These are phyloP conservation scores for Musca vetustissima DNA, from an alignment of 1,140 invertebrate species.

Conservation along the genomic window DNA sequence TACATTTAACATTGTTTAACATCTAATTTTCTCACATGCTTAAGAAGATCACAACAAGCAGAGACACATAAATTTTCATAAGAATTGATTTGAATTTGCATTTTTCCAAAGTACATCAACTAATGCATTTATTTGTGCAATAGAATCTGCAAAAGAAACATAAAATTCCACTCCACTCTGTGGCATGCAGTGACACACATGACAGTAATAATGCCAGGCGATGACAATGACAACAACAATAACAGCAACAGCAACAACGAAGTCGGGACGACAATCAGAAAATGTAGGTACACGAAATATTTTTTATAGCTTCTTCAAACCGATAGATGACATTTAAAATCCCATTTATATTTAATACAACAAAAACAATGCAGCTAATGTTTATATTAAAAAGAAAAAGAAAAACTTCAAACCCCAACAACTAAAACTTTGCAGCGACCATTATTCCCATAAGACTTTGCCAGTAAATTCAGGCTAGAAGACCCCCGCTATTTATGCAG, in stretches of 20 bases:
- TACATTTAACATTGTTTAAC: background rate
- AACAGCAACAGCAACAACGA: background rate
- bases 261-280: background rate
- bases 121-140: no score
- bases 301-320: conserved; percentile 17
- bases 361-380: background rate
- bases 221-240: background rate
- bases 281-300: conserved; percentile 11
- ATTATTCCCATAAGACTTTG: background rate
- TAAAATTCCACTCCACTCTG: no score
- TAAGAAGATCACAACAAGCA: no score
- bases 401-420: background rate
- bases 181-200: no score
- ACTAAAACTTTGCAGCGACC: background rate
- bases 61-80: no score
- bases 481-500: no score
- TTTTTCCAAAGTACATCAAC: no score
- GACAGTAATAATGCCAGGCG: no score
- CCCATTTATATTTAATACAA: conserved; percentile 13
- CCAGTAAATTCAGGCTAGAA: background rate
- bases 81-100: no score
- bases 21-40: background rate
- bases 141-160: no score
- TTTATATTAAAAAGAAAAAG: conserved; percentile 3
- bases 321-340: conserved; percentile 22